phyloP scores from a whole-genome alignment of 92 coral and sea anemone species.

The Meandrina meandrites region DNA sequence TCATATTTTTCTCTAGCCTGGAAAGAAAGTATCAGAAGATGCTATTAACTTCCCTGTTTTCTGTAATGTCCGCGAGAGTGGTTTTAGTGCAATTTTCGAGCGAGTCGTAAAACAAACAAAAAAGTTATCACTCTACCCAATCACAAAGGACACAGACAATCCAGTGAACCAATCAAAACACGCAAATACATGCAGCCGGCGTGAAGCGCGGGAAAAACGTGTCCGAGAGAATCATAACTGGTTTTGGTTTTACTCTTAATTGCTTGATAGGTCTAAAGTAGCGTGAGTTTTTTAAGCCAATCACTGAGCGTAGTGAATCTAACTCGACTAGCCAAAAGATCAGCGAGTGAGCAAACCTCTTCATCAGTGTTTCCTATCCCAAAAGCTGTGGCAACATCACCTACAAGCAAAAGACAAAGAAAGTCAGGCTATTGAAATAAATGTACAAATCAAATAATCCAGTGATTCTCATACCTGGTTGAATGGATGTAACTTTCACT shows the following conservation, averaged over 20 bases:
- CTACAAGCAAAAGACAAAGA: constrained; percentile 24
- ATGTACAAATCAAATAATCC: not conserved
- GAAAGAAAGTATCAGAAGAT: not conserved
- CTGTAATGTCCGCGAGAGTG: not conserved
- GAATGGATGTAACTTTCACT: constrained; percentile 81
- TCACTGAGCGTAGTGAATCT: too few relatives aligned
- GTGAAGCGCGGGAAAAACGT: too few relatives aligned
- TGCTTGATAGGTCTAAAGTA: too few relatives aligned
- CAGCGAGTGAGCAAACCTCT: constrained; percentile 53
- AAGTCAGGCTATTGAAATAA: not conserved
- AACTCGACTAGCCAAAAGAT: not conserved
- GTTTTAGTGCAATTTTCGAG: too few relatives aligned
- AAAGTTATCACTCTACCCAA: too few relatives aligned
- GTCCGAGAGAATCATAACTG: too few relatives aligned
- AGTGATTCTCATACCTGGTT: constrained; percentile 66
- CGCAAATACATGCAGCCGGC: too few relatives aligned
- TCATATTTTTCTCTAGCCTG: constrained; percentile 83
- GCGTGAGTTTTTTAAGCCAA: too few relatives aligned
- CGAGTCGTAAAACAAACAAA: too few relatives aligned
- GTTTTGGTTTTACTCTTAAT: too few relatives aligned
- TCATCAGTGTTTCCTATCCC: constrained; percentile 52
- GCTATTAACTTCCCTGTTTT: not conserved
- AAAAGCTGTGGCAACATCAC: constrained; percentile 82
- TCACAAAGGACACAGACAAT: too few relatives aligned
- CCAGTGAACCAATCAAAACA: too few relatives aligned